A percentile compares a stretch with the other conserved stretches of the same genome.
Evolutionary conservation across 1,140 invertebrate genomes (phyloP).

Genomic region (Drosophila pallidifrons): DNA sequence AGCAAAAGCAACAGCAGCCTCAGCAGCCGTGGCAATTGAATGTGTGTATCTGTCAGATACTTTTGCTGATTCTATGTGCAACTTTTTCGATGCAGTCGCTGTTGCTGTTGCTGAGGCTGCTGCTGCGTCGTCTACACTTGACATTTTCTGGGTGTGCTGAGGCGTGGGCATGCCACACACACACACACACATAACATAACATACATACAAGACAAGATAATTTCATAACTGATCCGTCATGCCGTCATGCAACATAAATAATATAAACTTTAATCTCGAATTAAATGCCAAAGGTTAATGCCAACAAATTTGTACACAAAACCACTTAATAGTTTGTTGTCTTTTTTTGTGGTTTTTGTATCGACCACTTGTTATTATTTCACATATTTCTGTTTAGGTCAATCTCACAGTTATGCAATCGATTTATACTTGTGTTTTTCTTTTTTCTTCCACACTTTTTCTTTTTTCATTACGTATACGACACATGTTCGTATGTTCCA

Average conservation of each 20-base stretch:
- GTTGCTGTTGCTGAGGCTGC: background rate
- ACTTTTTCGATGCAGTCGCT: background rate
- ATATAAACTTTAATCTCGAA: slow-evolving; percentile 23
- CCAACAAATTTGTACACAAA: slow-evolving; percentile 53
- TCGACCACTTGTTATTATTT: slow-evolving; percentile 34
- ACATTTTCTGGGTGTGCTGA: slow-evolving; percentile 66
- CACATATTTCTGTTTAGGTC: slow-evolving; percentile 36
- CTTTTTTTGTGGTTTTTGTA: slow-evolving; percentile 17
- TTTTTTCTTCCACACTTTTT: slow-evolving; percentile 10
- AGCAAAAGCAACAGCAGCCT: slow-evolving; percentile 33
- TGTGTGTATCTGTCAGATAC: slow-evolving; percentile 66
- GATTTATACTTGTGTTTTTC: slow-evolving; percentile 38
- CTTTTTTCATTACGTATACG: slow-evolving; percentile 25
- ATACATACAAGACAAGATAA: slow-evolving; percentile 1
- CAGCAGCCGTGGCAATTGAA: slow-evolving; percentile 49
- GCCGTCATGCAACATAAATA: slow-evolving; percentile 36
- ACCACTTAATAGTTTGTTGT: slow-evolving; percentile 29
- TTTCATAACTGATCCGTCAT: slow-evolving; percentile 69
- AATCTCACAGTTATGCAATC: slow-evolving; percentile 44
- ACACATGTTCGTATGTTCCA: slow-evolving; percentile 24
- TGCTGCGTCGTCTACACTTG: slow-evolving; percentile 49
- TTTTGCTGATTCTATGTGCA: slow-evolving; percentile 59
- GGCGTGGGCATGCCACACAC: slow-evolving; percentile 55
- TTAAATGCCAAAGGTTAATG: slow-evolving; percentile 76
- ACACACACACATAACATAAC: background rate